Conservation (phyloP, 2,797 vertebrate species). For the Lepidocolaptes lacrymiger region DNA sequence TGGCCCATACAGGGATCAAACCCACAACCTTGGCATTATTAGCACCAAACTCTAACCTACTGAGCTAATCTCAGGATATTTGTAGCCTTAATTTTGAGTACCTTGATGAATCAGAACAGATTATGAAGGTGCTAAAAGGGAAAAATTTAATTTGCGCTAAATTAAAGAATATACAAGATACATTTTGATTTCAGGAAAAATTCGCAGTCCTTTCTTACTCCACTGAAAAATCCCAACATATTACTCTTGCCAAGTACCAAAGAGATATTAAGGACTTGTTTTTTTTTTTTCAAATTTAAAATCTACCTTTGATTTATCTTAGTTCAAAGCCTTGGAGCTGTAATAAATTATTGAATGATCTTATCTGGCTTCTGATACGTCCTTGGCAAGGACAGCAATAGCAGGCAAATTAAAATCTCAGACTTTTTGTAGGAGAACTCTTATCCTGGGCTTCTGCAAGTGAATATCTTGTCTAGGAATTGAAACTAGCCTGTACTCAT, state of each 20-base stretch:
- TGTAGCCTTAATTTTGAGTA: not conserved
- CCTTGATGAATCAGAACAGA: not conserved
- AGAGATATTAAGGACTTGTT: not conserved
- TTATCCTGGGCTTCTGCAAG: not conserved
- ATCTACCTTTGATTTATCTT: constrained; percentile 13
- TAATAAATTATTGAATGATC: constrained; percentile 24
- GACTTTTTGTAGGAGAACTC: not conserved
- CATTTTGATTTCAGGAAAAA: not conserved
- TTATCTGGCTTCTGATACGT: not conserved
- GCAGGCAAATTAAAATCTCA: not conserved
- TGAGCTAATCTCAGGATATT: not conserved
- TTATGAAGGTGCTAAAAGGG: not conserved
- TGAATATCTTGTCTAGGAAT: not conserved
- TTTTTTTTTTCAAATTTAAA: constrained; percentile 13
- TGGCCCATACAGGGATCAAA: not conserved
- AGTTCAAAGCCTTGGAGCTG: not conserved
- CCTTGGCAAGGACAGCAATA: not conserved
- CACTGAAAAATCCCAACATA: not conserved
- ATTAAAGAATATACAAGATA: not conserved
- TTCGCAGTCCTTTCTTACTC: not conserved
- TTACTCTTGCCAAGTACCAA: not conserved
- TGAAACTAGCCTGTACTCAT: not conserved
- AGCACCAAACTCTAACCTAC: not conserved
- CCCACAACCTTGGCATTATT: not conserved
- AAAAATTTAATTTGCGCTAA: not conserved